A percentile compares a stretch with the other conserved stretches of the same genome.
These are phyloP conservation scores for Aldrovandia affinis DNA, from an alignment of 2,797 vertebrate genomes.

Conservation along the genomic window DNA sequence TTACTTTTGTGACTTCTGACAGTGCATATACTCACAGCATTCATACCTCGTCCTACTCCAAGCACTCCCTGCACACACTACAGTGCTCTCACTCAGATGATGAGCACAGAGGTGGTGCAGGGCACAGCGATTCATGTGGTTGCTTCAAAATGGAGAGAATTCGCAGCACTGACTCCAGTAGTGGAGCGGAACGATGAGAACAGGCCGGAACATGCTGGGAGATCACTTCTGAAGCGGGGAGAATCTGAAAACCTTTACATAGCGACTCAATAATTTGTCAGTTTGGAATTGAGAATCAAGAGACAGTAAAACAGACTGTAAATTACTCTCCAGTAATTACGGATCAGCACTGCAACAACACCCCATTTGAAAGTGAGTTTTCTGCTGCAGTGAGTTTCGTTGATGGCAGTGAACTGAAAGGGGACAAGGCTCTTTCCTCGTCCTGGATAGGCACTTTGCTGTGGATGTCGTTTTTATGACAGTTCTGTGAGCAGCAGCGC, in stretches of 20 bases:
- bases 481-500: not conserved
- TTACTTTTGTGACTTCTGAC: not conserved
- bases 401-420: not conserved
- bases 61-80: not conserved
- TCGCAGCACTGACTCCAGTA: not conserved
- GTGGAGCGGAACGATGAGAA: not conserved
- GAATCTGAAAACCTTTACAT: not conserved
- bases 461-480: not conserved
- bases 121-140: not conserved
- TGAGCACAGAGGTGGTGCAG: not conserved
- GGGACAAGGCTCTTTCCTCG: not conserved
- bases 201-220: constrained; percentile 11
- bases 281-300: not conserved
- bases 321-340: constrained; percentile 7
- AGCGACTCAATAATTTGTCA: constrained; percentile 1
- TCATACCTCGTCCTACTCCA: not conserved
- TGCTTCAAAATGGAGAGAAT: not conserved
- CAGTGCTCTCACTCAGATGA: not conserved
- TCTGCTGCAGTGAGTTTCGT: not conserved
- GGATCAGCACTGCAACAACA: not conserved
- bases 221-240: constrained; percentile 14
- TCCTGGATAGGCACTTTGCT: not conserved
- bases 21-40: not conserved
- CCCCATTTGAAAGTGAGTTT: not conserved
- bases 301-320: constrained; percentile 2